Base-by-base conservation (phyloP, 2,888 invertebrate species). In the Xanthostigma xanthostigma region DNA sequence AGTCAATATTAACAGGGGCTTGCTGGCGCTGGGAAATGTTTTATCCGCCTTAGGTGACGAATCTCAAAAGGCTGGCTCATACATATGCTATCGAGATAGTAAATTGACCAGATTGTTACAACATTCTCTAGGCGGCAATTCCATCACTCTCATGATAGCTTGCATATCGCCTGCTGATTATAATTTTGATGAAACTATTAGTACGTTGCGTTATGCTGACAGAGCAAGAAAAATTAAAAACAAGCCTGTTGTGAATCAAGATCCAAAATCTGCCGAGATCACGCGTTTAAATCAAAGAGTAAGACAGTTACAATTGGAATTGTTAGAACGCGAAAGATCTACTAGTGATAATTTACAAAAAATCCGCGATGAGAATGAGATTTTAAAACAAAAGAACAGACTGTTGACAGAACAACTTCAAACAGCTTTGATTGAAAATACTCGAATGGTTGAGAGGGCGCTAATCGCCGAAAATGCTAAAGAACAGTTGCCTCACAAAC, bases 61-160 rank as follows among this genome's bases (percentile, higher is more conserved):
- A 55, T 61, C 66, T 60, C 62, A 64, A 53, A 58, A 59, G 36
- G 64, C 74, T 5, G 65, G 74, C 5, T 72, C 77, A 17, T 91
- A 82, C 59, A 84, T 96, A 44, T 84, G 91, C 1, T 96, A 95
- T 62, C 72, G 96, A 45, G 93, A 95, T 58, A 92, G 93, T 50
- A 94, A 92, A 63, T 71, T 96, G 1, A 96, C 96, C 0, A 73
- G 95, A 49, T 66, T 96, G 9, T 68, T 96, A 42, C 94, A 95
- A 74, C 94, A 94, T 72, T 93, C 93, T 8, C 72, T 95, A 9
- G 95, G 95, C 12, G 95, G 95, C 1, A 95, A 94, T 62, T 92
- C 92, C 0, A 77, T 91, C 35, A 95, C 95, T 0, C 63, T 95
- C 11, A 95, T 95, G 94, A 85, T 96, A 49, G 95, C 95, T 0